These are phyloP conservation scores for Numenius phaeopus DNA, from an alignment of 2,797 vertebrate genomes.

Conservation along the genomic window DNA sequence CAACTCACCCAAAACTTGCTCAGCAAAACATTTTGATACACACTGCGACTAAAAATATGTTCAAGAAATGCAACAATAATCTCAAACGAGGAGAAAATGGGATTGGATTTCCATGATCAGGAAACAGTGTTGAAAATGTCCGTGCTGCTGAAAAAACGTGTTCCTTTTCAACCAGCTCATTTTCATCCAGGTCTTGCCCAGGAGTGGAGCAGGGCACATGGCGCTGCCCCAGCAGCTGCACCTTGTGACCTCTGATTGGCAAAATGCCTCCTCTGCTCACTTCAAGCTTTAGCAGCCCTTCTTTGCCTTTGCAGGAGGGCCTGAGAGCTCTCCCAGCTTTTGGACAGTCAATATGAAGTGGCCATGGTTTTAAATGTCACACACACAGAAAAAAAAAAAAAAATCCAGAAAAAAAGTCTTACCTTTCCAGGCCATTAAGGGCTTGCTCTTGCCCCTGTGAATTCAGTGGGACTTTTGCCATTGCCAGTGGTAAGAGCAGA, in stretches of 20 bases:
- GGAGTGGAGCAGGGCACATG: background rate
- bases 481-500: background rate
- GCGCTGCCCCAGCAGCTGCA: background rate
- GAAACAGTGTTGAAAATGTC: background rate
- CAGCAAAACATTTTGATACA: constrained; percentile 21
- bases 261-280: background rate
- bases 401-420: background rate
- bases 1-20: constrained; percentile 20
- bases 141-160: background rate
- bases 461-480: constrained; percentile 23
- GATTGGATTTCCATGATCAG: constrained; percentile 10
- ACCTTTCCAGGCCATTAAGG: constrained; percentile 18
- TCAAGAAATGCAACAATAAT: background rate
- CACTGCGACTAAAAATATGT: constrained; percentile 35
- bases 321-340: background rate
- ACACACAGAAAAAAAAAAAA: background rate
- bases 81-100: background rate
- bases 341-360: background rate
- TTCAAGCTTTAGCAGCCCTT: background rate
- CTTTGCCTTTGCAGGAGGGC: background rate
- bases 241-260: accelerated
- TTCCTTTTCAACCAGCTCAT: background rate
- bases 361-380: background rate
- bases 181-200: background rate
- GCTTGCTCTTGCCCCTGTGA: background rate